Conservation (phyloP, 2,113 vertebrate species). For the Cryptomyrus ogoouensis region DNA sequence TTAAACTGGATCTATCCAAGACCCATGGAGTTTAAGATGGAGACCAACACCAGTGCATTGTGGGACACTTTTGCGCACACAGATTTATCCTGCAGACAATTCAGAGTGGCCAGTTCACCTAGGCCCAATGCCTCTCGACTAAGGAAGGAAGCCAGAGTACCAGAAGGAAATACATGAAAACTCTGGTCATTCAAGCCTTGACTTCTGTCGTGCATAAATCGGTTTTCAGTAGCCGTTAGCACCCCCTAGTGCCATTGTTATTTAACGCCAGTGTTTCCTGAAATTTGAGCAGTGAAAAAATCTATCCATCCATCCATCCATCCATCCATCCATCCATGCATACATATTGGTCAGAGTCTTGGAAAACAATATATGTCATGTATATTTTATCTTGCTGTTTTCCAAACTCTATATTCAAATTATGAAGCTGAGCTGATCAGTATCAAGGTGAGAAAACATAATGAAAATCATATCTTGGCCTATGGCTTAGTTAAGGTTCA, state of each 20-base stretch:
- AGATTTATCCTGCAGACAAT: neutral
- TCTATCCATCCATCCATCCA: too few species aligned
- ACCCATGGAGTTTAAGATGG: neutral
- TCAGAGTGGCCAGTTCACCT: neutral
- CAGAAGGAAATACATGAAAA: neutral
- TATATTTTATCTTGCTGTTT: neutral
- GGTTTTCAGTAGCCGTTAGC: neutral
- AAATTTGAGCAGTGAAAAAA: conserved; percentile 1
- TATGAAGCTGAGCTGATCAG: neutral
- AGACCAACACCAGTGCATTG: neutral
- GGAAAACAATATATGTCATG: neutral
- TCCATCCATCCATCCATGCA: neutral
- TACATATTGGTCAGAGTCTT: neutral
- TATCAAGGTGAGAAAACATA: neutral
- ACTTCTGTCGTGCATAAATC: neutral
- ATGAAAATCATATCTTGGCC: neutral
- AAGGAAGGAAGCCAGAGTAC: neutral
- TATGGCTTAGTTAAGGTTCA: neutral
- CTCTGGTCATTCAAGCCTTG: neutral
- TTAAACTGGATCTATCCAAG: neutral
- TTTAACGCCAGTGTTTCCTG: neutral
- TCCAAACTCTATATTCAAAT: neutral
- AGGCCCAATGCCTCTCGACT: neutral
- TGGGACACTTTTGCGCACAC: neutral
- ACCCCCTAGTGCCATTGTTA: conserved; percentile 13